phyloP scores from a whole-genome alignment of 2,888 invertebrate genomes.

The Platycheirus rosarum region DNA sequence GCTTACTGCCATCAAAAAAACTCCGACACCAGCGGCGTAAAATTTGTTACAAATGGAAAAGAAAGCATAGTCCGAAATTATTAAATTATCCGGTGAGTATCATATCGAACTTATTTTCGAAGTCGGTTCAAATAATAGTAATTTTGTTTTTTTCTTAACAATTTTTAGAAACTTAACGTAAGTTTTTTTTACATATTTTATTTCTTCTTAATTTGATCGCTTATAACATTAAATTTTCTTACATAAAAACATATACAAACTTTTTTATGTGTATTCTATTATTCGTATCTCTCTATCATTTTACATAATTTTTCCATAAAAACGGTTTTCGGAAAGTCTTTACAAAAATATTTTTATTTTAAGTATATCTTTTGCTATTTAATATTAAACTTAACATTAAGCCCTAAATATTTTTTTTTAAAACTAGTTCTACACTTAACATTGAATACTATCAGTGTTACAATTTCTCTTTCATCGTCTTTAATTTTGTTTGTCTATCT shows the following conservation, averaged over 20 bases:
- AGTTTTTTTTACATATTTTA: not conserved
- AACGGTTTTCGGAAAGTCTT: slow-evolving; percentile 13
- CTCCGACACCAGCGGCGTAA: too few relatives aligned
- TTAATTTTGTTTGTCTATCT: slow-evolving; percentile 31
- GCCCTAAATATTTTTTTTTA: slow-evolving; percentile 47
- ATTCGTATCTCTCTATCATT: too few relatives aligned
- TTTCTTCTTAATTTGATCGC: slow-evolving; percentile 2
- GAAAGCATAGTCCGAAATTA: too few relatives aligned
- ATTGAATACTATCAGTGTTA: slow-evolving; percentile 73
- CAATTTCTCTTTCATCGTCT: slow-evolving; percentile 39
- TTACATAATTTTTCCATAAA: not conserved
- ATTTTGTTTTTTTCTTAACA: too few relatives aligned
- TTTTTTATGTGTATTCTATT: not conserved
- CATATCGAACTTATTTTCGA: too few relatives aligned
- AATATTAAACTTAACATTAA: slow-evolving; percentile 11
- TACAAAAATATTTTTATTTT: slow-evolving; percentile 20
- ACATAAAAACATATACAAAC: not conserved
- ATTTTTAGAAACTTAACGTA: too few relatives aligned
- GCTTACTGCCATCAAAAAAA: too few relatives aligned
- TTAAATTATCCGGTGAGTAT: too few relatives aligned
- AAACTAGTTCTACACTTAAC: slow-evolving; percentile 55
- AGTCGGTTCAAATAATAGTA: too few relatives aligned
- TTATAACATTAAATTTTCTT: not conserved
- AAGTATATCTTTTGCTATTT: slow-evolving; percentile 5
- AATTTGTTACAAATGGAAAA: too few relatives aligned